These are phyloP conservation scores for Coptodon rendalli DNA, from an alignment of 2,113 vertebrate species.

Conservation along the genomic window DNA sequence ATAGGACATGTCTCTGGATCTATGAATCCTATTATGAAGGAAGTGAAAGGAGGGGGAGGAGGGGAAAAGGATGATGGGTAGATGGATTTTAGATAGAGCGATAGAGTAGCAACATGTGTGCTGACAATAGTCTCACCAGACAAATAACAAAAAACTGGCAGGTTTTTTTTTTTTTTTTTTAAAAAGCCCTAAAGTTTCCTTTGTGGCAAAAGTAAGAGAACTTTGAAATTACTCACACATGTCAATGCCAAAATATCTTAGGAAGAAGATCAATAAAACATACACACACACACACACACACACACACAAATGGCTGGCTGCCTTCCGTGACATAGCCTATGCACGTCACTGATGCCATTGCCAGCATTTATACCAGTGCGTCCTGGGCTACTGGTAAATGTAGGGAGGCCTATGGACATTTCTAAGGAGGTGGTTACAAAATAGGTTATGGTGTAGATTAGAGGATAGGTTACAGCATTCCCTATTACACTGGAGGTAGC, in stretches of 20 bases:
- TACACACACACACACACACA: accelerated
- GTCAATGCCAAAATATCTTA: not conserved
- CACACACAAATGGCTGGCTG: not conserved
- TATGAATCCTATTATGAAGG: conserved; percentile 50
- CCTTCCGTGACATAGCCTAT: not conserved
- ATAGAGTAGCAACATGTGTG: not conserved
- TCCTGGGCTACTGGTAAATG: not conserved
- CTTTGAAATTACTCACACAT: not conserved
- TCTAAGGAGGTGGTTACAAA: not conserved
- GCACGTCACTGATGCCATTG: not conserved
- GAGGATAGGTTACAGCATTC: not conserved
- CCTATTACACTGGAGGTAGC: not conserved
- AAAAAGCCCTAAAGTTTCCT: not conserved
- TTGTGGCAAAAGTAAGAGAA: not conserved
- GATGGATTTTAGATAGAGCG: conserved; percentile 17
- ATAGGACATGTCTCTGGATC: conserved; percentile 40
- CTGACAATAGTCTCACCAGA: not conserved
- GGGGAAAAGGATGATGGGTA: not conserved
- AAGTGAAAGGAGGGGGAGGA: conserved; percentile 6
- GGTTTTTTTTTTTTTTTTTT: not conserved
- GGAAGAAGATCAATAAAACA: not conserved
- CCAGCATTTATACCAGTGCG: not conserved
- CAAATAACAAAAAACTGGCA: not conserved
- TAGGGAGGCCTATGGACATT: not conserved
- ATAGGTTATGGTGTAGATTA: not conserved